These are phyloP conservation scores for Sula dactylatra DNA, from an alignment of 2,113 vertebrate genomes.

Conservation along the genomic window DNA sequence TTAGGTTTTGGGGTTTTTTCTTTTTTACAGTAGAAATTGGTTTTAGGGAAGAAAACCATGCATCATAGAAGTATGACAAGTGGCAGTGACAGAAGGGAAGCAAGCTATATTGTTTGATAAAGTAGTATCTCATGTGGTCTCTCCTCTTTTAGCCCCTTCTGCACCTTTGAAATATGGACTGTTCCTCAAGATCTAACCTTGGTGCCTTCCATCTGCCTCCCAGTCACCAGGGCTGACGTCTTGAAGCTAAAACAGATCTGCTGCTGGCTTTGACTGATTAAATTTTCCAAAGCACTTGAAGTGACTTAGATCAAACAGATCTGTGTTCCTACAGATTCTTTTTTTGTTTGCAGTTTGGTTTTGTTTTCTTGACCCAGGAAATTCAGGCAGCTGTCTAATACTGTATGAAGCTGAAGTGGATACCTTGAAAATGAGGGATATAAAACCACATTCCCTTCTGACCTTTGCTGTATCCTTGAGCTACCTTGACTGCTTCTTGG, in stretches of 20 bases:
- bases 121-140: background rate
- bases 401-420: background rate
- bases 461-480: background rate
- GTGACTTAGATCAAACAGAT: background rate
- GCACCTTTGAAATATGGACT: background rate
- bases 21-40: background rate
- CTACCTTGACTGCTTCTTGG: background rate
- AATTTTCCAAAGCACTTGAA: background rate
- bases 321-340: background rate
- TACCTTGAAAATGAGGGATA: background rate
- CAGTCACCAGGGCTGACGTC: background rate
- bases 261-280: background rate
- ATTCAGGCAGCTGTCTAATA: background rate
- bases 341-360: background rate
- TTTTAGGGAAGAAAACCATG: background rate
- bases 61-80: background rate
- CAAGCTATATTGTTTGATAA: background rate
- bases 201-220: background rate
- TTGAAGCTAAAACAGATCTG: background rate
- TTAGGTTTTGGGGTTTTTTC: background rate
- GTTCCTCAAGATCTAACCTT: background rate
- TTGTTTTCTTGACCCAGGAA: background rate
- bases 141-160: background rate
- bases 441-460: accelerated
- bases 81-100: background rate